Conservation (phyloP, 2,888 invertebrate species). For the Sminthurides aquaticus region DNA sequence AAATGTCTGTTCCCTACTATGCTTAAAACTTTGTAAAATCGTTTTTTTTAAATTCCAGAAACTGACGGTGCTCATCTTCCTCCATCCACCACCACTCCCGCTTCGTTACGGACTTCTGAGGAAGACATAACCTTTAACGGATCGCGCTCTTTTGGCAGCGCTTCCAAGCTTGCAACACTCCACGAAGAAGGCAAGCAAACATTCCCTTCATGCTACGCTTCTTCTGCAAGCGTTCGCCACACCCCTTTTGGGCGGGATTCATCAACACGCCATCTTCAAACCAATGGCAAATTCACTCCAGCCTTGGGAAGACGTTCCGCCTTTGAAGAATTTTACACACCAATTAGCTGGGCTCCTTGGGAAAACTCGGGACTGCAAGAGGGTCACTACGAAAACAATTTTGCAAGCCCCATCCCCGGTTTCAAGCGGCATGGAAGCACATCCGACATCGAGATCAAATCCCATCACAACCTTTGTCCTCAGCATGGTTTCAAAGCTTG, state of each 20-base stretch:
- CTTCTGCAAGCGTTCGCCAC: not conserved
- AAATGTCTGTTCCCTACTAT: not conserved
- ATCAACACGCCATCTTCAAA: conserved; percentile 1
- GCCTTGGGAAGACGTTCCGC: conserved; percentile 3
- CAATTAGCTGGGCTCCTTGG: conserved; percentile 9
- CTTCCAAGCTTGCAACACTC: not conserved
- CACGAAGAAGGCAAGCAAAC: not conserved
- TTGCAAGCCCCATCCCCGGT: no score
- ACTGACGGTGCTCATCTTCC: not conserved
- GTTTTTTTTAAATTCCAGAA: no score
- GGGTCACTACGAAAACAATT: not conserved
- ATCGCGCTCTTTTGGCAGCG: not conserved
- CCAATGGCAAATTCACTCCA: conserved; percentile 9
- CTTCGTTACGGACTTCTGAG: not conserved
- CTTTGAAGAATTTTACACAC: conserved; percentile 20
- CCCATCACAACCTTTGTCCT: no score
- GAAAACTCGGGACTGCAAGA: not conserved
- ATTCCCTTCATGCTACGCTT: not conserved
- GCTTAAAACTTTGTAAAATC: not conserved
- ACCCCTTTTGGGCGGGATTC: not conserved
- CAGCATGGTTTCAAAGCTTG: no score
- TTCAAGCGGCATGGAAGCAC: no score
- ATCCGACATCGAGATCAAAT: no score
- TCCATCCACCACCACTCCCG: not conserved
- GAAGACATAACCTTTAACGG: not conserved